Evolutionary conservation across 2,797 vertebrate genomes (phyloP).

Genomic region (Danio kyathit): DNA sequence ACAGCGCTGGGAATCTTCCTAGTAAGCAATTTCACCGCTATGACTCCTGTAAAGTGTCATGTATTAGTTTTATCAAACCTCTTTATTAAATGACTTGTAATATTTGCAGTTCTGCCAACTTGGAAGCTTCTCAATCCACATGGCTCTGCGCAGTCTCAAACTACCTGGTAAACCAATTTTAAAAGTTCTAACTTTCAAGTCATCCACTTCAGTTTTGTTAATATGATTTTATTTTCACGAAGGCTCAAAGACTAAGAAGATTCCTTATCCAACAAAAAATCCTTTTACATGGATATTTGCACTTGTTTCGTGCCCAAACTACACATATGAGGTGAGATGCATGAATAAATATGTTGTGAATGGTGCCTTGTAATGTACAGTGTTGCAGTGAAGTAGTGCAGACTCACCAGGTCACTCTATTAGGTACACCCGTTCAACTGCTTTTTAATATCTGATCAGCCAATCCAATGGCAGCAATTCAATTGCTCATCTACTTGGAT

Average conservation of each 20-base stretch:
- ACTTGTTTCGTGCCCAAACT: conserved; percentile 92
- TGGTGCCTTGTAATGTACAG: neutral
- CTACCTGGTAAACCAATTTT: conserved; percentile 74
- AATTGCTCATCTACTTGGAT: too few relatives aligned
- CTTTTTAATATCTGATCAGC: too few relatives aligned
- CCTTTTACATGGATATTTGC: conserved; percentile 94
- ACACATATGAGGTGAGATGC: conserved; percentile 89
- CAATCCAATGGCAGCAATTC: too few relatives aligned
- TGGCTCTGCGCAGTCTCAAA: conserved; percentile 89
- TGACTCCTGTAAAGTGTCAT: neutral
- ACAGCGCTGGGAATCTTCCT: conserved; percentile 87
- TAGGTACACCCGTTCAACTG: too few relatives aligned
- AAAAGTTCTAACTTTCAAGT: neutral
- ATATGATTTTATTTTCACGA: neutral
- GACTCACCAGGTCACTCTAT: too few relatives aligned
- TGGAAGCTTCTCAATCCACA: conserved; percentile 93
- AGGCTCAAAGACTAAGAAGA: conserved; percentile 91
- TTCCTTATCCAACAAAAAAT: conserved; percentile 90
- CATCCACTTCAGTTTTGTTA: neutral
- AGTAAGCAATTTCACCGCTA: conserved; percentile 74
- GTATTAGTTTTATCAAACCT: neutral
- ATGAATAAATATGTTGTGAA: neutral
- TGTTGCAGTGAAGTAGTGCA: neutral
- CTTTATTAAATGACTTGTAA: conserved; percentile 33
- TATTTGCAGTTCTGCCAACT: conserved; percentile 88